phyloP scores from a whole-genome alignment of 35 echinoderm and acorn worm species.

The Apostichopus californicus region DNA sequence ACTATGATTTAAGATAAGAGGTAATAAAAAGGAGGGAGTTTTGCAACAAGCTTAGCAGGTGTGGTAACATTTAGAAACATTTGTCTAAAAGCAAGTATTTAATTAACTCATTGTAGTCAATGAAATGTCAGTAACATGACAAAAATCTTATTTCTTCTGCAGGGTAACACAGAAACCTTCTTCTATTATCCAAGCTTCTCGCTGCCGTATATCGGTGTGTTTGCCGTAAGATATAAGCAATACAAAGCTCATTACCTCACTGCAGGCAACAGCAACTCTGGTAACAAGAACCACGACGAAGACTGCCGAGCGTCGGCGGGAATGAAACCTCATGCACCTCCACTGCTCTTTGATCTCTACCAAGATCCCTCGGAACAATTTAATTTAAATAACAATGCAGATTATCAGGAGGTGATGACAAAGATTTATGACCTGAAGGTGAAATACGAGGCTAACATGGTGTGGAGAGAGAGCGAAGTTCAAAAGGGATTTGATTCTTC shows the following conservation, averaged over 20 bases:
- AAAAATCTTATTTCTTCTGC: slow-evolving; percentile 34
- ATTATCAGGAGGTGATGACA: slow-evolving; percentile 51
- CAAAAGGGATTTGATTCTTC: background rate
- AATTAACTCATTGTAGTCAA: background rate
- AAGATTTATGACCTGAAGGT: slow-evolving; percentile 66
- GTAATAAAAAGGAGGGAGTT: too few species aligned
- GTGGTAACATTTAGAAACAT: too few species aligned
- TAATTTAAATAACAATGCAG: slow-evolving; percentile 53
- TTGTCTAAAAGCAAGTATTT: background rate
- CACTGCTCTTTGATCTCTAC: slow-evolving; percentile 85
- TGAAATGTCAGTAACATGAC: background rate
- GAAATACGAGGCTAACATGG: slow-evolving; percentile 68
- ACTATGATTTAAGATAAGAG: too few species aligned
- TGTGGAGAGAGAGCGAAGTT: slow-evolving; percentile 72
- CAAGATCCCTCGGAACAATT: slow-evolving; percentile 86
- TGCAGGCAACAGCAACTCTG: slow-evolving; percentile 68
- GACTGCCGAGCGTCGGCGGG: slow-evolving; percentile 79
- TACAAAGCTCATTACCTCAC: slow-evolving; percentile 97
- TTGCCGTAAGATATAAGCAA: slow-evolving; percentile 89
- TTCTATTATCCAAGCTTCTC: slow-evolving; percentile 76
- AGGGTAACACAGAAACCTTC: slow-evolving; percentile 86
- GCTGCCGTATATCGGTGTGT: slow-evolving; percentile 68
- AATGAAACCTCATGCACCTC: slow-evolving; percentile 61
- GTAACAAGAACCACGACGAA: slow-evolving; percentile 68
- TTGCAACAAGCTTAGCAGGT: too few species aligned